Base-by-base conservation (phyloP, 53 echinoderm and acorn worm species). In the Actinopyga echinites region DNA sequence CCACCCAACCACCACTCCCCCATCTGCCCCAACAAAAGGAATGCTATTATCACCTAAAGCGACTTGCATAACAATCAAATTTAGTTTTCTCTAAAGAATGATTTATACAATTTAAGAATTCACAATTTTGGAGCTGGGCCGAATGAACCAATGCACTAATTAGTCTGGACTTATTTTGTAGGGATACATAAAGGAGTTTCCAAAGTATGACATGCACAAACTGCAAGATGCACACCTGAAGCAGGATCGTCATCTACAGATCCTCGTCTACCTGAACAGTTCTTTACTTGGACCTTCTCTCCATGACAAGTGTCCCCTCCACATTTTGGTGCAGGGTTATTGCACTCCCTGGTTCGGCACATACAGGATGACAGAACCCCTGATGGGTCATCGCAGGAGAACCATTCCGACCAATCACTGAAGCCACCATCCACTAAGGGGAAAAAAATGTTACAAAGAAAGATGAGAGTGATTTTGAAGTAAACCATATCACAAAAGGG, bases 321-420 rank as follows among this genome's bases (percentile, higher is more conserved):
- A 58, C 97, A 97, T 64, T 90, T 65, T 6, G 97, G 97, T 23
- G 42, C 79, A 17, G 97, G 97, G 23, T 80, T 80, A 79, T 92
- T 88, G 61, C 97, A 97, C 58, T 64, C 90, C 20, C 97, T 85
- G n/a, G 80, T 85, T 22, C 94, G 56, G 23, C 97, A 97, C 67
- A 90, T 87, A 49, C 97, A 97, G 30, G 84, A 80, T 5, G 90
- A 87, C 24, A 85, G 88, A 10, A 21, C 63, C 21, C 90, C 93
- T 8, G 35, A 83, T 13, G 92, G 94, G 57, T 94, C 92, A 8
- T 86, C 68, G 73, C 97, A 97, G 24, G 83, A 80, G 40, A 89
- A 84, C 97, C 97, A 97, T 57, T 92, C 92, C 12, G 94, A 90
- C 97, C 97, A 97, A 55, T 88, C 69, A 55, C 94, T 84, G 81